These are phyloP conservation scores for Orestias chungarensis DNA, from an alignment of 2,797 vertebrate genomes.

Conservation along the genomic window DNA sequence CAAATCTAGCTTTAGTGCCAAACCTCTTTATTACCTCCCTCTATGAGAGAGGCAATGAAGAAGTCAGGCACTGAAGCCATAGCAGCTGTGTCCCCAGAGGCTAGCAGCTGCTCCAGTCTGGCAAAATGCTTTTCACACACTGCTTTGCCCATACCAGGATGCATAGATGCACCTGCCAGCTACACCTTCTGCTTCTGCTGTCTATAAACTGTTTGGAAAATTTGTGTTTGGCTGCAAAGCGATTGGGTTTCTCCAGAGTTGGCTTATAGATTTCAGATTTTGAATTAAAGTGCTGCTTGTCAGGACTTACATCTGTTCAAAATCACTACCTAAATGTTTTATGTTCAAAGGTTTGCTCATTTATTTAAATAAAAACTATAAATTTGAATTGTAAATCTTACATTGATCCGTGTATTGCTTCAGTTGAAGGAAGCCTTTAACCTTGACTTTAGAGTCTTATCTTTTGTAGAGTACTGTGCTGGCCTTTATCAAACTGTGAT, in stretches of 20 bases:
- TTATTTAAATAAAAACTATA: constrained; percentile 30
- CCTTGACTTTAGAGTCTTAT: constrained; percentile 49
- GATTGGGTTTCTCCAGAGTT: constrained; percentile 18
- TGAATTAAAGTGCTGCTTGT: constrained; percentile 21
- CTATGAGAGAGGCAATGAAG: constrained; percentile 54
- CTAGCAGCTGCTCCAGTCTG: constrained; percentile 75
- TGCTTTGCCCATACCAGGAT: constrained; percentile 19
- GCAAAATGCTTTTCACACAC: constrained; percentile 48
- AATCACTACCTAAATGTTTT: constrained; percentile 12
- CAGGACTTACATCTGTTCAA: constrained; percentile 10
- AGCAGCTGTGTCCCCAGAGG: constrained; percentile 73
- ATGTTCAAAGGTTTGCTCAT: not conserved
- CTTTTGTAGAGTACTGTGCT: constrained; percentile 37
- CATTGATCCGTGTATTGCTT: not conserved
- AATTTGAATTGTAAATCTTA: constrained; percentile 20
- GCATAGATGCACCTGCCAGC: constrained; percentile 58
- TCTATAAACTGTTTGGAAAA: constrained; percentile 37
- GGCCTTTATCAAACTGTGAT: constrained; percentile 58
- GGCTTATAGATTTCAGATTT: constrained; percentile 24
- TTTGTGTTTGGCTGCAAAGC: constrained; percentile 45
- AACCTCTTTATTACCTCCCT: too few species aligned
- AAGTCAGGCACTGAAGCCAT: constrained; percentile 52
- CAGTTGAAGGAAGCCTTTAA: constrained; percentile 26
- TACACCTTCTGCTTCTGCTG: constrained; percentile 57
- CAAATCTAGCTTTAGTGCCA: too few species aligned